Percentiles rank a stretch among this genome's conserved stretches.
These are phyloP conservation scores for Camponotus floridanus DNA, from an alignment of 1,140 invertebrate genomes.

Conservation along the genomic window DNA sequence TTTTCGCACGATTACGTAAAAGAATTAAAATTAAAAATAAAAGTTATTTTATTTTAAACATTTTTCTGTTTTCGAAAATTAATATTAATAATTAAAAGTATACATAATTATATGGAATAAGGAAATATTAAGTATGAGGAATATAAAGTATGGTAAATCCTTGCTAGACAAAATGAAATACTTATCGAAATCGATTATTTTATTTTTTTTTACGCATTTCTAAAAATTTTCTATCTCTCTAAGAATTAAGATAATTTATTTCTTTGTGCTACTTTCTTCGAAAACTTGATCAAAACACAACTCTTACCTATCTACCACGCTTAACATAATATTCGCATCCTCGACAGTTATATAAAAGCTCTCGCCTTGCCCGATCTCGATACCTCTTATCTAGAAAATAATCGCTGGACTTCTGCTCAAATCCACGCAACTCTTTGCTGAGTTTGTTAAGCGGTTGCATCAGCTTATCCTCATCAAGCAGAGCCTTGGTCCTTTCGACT, in stretches of 20 bases:
- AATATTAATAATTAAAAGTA: neutral
- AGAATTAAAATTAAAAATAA: neutral
- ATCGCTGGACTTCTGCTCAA: conserved; percentile 87
- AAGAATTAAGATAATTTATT: neutral
- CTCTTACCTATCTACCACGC: conserved; percentile 28
- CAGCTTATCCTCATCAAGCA: conserved; percentile 86
- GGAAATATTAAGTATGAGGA: conserved; percentile 4
- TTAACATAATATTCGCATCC: conserved; percentile 68
- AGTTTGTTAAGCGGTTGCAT: conserved; percentile 87
- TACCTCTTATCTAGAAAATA: conserved; percentile 90
- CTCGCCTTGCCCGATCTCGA: conserved; percentile 53
- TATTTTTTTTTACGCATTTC: neutral
- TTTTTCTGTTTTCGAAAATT: neutral
- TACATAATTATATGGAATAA: neutral
- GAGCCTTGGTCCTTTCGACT: conserved; percentile 81
- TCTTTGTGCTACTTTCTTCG: neutral
- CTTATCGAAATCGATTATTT: conserved; percentile 28
- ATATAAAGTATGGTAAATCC: neutral
- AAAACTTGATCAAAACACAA: neutral
- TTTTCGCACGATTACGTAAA: neutral
- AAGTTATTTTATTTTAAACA: neutral
- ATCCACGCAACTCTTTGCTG: conserved; percentile 88
- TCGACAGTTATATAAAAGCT: conserved; percentile 66
- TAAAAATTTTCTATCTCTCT: neutral
- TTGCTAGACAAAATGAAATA: neutral